Evolutionary conservation across 2,888 invertebrate genomes (phyloP).

Genomic region (Rhimphoctona megacephalus): DNA sequence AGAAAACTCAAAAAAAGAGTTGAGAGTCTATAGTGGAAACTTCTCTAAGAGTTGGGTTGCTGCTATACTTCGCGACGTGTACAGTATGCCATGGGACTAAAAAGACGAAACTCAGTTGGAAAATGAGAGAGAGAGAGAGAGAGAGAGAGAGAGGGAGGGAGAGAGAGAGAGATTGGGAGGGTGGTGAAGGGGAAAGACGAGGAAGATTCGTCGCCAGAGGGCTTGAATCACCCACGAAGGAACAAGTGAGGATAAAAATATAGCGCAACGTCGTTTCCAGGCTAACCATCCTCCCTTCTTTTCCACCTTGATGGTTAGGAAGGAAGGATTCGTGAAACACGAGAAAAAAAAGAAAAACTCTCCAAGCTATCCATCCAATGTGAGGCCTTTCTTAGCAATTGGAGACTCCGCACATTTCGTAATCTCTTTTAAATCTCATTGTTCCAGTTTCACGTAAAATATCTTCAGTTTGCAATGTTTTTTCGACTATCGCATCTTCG

Average conservation of each 20-base stretch:
- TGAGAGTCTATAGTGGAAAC: constrained; percentile 34
- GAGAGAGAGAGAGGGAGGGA: background rate
- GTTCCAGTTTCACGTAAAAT: background rate
- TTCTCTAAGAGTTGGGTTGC: background rate
- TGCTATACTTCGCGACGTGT: constrained; percentile 5
- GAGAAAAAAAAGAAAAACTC: constrained; percentile 25
- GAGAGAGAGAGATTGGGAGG: too few relatives aligned
- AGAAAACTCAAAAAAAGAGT: constrained; percentile 32
- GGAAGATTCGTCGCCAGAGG: constrained; percentile 38
- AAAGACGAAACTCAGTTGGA: constrained; percentile 9
- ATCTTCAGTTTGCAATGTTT: background rate
- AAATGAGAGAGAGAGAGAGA: constrained; percentile 1
- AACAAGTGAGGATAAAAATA: constrained; percentile 23
- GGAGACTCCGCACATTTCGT: constrained; percentile 9
- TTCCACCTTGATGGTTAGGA: constrained; percentile 8
- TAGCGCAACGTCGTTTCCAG: constrained; percentile 19
- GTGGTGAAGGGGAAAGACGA: background rate
- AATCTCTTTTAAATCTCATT: background rate
- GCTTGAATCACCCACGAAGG: constrained; percentile 22
- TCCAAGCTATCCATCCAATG: constrained; percentile 6
- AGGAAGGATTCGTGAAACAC: constrained; percentile 32
- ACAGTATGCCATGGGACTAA: constrained; percentile 23
- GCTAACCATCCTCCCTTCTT: constrained; percentile 4
- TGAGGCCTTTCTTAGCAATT: constrained; percentile 5
- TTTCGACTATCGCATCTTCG: background rate